A percentile compares a stretch with the other conserved stretches of the same genome.
phyloP scores from a whole-genome alignment of 2,888 invertebrate species.

The Heteropelma amictum region DNA sequence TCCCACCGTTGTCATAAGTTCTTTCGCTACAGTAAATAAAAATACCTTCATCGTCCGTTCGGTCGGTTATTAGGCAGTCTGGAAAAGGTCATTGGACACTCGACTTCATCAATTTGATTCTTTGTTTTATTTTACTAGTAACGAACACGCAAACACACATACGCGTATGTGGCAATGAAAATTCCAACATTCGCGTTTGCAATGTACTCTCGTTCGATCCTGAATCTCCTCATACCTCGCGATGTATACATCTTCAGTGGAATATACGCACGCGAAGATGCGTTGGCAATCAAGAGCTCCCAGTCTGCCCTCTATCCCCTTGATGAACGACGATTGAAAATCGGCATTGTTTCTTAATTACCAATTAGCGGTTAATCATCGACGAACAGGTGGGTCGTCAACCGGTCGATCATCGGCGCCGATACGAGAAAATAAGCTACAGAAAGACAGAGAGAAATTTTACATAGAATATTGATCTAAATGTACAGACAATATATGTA shows the following conservation, averaged over 20 bases:
- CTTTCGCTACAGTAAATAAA: too few species aligned
- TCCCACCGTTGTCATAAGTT: too few species aligned
- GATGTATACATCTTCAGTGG: too few species aligned
- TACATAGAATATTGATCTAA: too few species aligned
- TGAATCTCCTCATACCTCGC: too few species aligned
- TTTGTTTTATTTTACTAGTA: slow-evolving; percentile 27
- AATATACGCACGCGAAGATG: too few species aligned
- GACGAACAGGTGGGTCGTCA: slow-evolving; percentile 55
- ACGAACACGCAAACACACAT: background rate
- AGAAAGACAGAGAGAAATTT: slow-evolving; percentile 7
- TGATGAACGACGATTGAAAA: slow-evolving; percentile 58
- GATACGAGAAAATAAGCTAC: slow-evolving; percentile 51
- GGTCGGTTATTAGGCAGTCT: slow-evolving; percentile 11
- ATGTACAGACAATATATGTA: too few species aligned
- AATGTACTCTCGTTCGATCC: slow-evolving; percentile 6
- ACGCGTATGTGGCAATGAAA: slow-evolving; percentile 17
- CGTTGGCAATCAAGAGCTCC: too few species aligned
- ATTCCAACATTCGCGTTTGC: slow-evolving; percentile 44
- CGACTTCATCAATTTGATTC: slow-evolving; percentile 42
- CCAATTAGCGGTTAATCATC: slow-evolving; percentile 58
- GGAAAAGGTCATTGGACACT: slow-evolving; percentile 48
- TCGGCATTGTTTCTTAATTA: slow-evolving; percentile 58
- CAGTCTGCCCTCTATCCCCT: too few species aligned
- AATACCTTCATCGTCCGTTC: slow-evolving; percentile 34
- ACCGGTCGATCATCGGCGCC: slow-evolving; percentile 54